phyloP scores from a whole-genome alignment of 2,888 invertebrate genomes.

The Platycheirus rosarum region DNA sequence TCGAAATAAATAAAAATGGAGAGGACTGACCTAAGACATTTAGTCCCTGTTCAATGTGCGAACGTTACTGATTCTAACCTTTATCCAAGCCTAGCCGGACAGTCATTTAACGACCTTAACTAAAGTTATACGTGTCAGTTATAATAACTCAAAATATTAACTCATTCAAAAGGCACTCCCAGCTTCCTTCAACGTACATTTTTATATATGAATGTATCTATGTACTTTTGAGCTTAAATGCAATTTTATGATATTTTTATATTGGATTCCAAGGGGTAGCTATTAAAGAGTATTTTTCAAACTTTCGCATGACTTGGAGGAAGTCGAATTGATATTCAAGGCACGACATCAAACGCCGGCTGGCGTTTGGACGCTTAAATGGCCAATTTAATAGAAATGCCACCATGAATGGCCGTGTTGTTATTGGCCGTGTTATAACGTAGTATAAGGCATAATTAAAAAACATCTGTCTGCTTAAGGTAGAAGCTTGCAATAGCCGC shows the following conservation, averaged over 20 bases:
- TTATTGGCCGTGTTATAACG: conserved; percentile 1
- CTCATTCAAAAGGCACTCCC: too few relatives aligned
- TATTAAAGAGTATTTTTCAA: too few relatives aligned
- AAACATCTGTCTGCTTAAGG: neutral
- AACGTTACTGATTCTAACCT: too few relatives aligned
- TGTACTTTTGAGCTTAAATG: neutral
- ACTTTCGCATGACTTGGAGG: neutral
- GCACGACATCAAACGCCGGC: neutral
- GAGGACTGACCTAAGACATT: too few relatives aligned
- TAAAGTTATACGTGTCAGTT: too few relatives aligned
- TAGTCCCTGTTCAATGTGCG: too few relatives aligned
- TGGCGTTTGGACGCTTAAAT: neutral
- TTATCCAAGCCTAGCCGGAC: too few relatives aligned
- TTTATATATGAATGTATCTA: too few relatives aligned
- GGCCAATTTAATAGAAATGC: neutral
- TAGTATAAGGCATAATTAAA: neutral
- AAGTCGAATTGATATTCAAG: neutral
- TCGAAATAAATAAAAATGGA: too few relatives aligned
- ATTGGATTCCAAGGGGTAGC: neutral
- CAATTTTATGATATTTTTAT: neutral
- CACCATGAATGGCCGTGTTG: neutral
- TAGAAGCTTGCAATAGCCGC: neutral
- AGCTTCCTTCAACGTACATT: too few relatives aligned
- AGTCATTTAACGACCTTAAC: too few relatives aligned
- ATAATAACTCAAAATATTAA: too few relatives aligned